Evolutionary conservation across 2,888 invertebrate genomes (phyloP).

Genomic region (Tenthredo amoena): DNA sequence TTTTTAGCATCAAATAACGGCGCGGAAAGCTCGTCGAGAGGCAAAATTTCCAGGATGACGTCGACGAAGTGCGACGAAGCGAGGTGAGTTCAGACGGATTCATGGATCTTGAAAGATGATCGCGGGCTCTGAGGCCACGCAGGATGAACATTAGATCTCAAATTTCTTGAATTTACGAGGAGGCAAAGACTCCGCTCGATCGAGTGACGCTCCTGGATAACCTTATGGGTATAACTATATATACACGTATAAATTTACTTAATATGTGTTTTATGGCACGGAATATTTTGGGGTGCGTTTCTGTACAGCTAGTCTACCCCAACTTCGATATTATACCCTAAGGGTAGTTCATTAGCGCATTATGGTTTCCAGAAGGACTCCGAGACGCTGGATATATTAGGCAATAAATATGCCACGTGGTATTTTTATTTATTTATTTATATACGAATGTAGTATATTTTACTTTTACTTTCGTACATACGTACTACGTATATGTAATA

Average conservation of each 20-base stretch:
- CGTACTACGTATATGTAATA: not conserved
- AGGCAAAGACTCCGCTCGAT: not conserved
- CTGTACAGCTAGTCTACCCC: not conserved
- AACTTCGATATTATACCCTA: constrained; percentile 46
- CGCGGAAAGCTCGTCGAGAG: not conserved
- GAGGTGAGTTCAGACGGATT: not conserved
- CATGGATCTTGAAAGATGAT: not conserved
- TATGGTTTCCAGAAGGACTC: constrained; percentile 40
- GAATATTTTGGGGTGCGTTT: constrained; percentile 37
- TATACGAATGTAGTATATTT: not conserved
- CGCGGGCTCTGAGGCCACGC: not conserved
- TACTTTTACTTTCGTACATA: constrained; percentile 28
- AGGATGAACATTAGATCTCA: constrained; percentile 8
- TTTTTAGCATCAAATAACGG: not conserved
- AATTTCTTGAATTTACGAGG: constrained; percentile 6
- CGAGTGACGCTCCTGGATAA: not conserved
- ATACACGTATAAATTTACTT: constrained; percentile 16
- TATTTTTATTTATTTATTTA: constrained; percentile 8
- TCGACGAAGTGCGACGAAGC: not conserved
- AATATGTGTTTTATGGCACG: constrained; percentile 19
- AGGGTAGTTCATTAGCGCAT: constrained; percentile 56
- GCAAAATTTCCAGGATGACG: not conserved
- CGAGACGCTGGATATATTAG: constrained; percentile 3
- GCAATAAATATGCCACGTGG: constrained; percentile 46
- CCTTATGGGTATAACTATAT: not conserved